Evolutionary conservation across 2,113 vertebrate species (phyloP).

Genomic region (Bubo scandiacus): DNA sequence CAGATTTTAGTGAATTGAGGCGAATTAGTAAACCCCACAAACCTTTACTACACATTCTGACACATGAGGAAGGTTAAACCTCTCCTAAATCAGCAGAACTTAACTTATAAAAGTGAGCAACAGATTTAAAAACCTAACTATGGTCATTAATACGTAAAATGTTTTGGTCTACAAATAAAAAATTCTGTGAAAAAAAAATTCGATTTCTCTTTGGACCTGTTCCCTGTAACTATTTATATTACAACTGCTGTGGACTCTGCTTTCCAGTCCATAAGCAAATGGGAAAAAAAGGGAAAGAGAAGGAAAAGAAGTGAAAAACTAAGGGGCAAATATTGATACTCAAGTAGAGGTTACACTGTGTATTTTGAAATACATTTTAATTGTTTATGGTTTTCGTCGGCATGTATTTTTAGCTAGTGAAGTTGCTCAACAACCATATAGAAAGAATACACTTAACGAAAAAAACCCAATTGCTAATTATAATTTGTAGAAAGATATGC

Average conservation of each 20-base stretch:
- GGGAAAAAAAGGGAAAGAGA: not conserved
- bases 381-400: not conserved
- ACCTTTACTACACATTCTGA: not conserved
- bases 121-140: not conserved
- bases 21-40: not conserved
- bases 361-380: conserved; percentile 36
- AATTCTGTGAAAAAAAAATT: not conserved
- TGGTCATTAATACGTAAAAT: not conserved
- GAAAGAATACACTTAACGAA: not conserved
- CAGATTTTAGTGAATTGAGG: not conserved
- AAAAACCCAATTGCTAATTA: not conserved
- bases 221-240: not conserved
- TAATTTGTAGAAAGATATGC: not conserved
- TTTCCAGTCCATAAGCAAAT: not conserved
- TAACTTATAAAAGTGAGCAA: not conserved
- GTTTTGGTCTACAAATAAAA: not conserved
- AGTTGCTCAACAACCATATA: not conserved
- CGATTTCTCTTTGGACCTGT: not conserved
- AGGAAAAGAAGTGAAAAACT: not conserved
- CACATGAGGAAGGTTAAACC: not conserved
- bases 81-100: not conserved
- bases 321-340: not conserved
- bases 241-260: not conserved
- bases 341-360: not conserved
- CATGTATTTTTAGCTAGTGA: conserved; percentile 23